Evolutionary conservation across 2,113 vertebrate genomes (phyloP).

Genomic region (Elanoides forficatus): DNA sequence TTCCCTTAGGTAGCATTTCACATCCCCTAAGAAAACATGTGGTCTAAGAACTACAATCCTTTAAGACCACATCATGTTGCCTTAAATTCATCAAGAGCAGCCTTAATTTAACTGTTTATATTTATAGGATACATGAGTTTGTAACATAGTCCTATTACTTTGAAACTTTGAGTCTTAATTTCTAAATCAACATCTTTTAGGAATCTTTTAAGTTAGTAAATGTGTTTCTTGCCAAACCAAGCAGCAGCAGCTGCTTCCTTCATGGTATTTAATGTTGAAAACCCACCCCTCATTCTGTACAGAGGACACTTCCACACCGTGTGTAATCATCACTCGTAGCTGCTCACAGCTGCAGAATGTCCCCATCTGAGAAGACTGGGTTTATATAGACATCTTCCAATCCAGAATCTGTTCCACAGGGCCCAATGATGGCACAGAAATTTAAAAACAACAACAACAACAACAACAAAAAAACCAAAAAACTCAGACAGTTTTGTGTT

Average conservation of each 20-base stretch:
- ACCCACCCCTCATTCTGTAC: background rate
- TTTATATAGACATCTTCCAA: background rate
- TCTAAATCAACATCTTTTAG: background rate
- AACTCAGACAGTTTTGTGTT: background rate
- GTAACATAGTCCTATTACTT: background rate
- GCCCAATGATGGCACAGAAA: background rate
- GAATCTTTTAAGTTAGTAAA: background rate
- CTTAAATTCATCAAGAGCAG: background rate
- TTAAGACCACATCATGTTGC: background rate
- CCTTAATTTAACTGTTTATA: background rate
- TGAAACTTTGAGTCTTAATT: background rate
- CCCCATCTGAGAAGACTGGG: background rate
- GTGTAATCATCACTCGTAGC: background rate
- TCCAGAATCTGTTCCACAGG: background rate
- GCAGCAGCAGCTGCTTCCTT: background rate
- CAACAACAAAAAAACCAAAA: background rate
- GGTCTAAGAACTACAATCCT: background rate
- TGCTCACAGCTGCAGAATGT: background rate
- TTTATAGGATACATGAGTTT: background rate
- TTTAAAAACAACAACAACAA: no score
- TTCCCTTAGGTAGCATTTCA: constrained; percentile 1
- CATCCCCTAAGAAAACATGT: constrained; percentile 13
- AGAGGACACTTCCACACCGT: background rate
- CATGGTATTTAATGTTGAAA: background rate
- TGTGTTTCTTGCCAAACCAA: background rate